Conservation (phyloP, 2,888 invertebrate species). For the Stenoptilia bipunctidactyla region DNA sequence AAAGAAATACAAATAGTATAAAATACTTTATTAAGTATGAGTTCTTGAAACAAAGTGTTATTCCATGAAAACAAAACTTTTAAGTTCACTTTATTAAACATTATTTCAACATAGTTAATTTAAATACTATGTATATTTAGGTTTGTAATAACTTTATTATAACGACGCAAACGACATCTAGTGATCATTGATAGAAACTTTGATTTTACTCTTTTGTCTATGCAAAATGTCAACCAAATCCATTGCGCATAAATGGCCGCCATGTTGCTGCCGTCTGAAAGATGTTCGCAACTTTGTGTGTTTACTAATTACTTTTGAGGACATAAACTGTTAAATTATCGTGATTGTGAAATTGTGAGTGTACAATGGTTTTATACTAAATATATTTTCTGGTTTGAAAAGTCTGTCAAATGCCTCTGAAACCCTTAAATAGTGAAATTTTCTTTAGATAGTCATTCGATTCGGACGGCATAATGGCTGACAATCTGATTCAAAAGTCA, state of each 20-base stretch:
- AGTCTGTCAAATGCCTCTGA: constrained; percentile 69
- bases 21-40: too few relatives aligned
- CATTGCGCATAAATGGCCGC: constrained; percentile 73
- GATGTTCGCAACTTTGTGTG: constrained; percentile 71
- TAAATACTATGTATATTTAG: too few relatives aligned
- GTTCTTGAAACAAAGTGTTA: too few relatives aligned
- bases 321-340: constrained; percentile 59
- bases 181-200: constrained; percentile 18
- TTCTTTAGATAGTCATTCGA: constrained; percentile 72
- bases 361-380: constrained; percentile 66
- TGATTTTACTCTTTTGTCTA: constrained; percentile 44
- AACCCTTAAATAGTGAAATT: constrained; percentile 70
- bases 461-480: constrained; percentile 75
- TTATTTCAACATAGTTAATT: too few relatives aligned
- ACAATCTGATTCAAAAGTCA: constrained; percentile 75
- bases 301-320: constrained; percentile 71
- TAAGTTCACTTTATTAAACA: too few relatives aligned
- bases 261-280: constrained; percentile 73
- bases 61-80: too few relatives aligned
- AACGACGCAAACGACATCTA: constrained; percentile 15
- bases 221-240: constrained; percentile 71
- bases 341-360: constrained; percentile 71
- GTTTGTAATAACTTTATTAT: too few relatives aligned
- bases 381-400: constrained; percentile 57
- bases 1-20: too few relatives aligned